phyloP scores from a whole-genome alignment of 2,888 invertebrate genomes.

The Drosophila tanythrix region DNA sequence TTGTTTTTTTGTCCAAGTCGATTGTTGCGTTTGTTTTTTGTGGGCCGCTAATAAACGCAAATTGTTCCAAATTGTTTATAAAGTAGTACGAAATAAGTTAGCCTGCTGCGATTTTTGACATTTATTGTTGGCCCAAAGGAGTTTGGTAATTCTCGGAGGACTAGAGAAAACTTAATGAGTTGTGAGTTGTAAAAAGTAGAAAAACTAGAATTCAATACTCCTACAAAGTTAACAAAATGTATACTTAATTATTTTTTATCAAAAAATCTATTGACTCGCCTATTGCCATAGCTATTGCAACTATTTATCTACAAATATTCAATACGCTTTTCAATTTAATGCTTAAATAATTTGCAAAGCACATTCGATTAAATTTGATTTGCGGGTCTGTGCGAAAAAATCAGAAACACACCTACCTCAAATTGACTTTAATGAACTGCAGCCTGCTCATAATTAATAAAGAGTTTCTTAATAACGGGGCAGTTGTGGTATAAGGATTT shows the following conservation, averaged over 20 bases:
- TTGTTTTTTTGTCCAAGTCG: slow-evolving; percentile 2
- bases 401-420: slow-evolving; percentile 59
- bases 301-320: slow-evolving; percentile 12
- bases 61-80: slow-evolving; percentile 66
- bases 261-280: background rate
- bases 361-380: slow-evolving; percentile 49
- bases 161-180: background rate
- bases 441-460: slow-evolving; percentile 49
- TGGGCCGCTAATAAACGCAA: slow-evolving; percentile 69
- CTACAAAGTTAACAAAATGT: background rate
- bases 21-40: slow-evolving; percentile 50
- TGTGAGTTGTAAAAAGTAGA: background rate
- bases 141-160: background rate
- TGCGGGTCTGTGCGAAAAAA: slow-evolving; percentile 10
- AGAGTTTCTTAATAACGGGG: slow-evolving; percentile 10
- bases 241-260: background rate
- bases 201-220: background rate
- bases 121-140: slow-evolving; percentile 35
- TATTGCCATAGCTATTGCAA: background rate
- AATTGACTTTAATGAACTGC: slow-evolving; percentile 55
- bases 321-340: slow-evolving; percentile 38
- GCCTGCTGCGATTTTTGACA: slow-evolving; percentile 46
- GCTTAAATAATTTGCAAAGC: slow-evolving; percentile 40
- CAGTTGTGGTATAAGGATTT: background rate
- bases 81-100: slow-evolving; percentile 65